Percentiles rank a stretch among this genome's conserved stretches.
Evolutionary conservation across 2,113 vertebrate genomes (phyloP).

Genomic region (Hystrix brachyura): DNA sequence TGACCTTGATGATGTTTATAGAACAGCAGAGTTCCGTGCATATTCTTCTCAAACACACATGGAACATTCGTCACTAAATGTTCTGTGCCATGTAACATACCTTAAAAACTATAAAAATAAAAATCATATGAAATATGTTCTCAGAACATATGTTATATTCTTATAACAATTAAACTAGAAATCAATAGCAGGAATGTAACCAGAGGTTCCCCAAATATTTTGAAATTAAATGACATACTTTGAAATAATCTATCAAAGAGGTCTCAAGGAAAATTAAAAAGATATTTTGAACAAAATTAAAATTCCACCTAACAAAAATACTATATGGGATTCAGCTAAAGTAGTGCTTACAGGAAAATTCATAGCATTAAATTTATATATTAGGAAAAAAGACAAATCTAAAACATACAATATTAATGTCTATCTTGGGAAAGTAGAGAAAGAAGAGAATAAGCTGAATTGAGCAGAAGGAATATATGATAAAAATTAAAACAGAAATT

Average conservation of each 20-base stretch:
- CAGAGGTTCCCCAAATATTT: background rate
- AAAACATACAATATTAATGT: background rate
- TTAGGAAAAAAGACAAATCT: background rate
- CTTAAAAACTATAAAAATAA: background rate
- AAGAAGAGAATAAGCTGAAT: background rate
- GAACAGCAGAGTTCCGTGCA: background rate
- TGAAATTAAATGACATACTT: background rate
- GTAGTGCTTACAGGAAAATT: background rate
- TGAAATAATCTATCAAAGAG: background rate
- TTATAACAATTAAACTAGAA: background rate
- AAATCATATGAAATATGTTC: background rate
- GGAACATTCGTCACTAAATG: background rate
- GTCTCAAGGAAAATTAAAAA: background rate
- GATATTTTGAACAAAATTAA: slow-evolving; percentile 44
- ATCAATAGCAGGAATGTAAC: background rate
- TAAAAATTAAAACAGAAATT: background rate
- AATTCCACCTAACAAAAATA: background rate
- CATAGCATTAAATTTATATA: background rate
- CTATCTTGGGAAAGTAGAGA: background rate
- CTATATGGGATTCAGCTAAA: background rate
- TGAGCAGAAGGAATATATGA: background rate
- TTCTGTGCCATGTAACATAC: background rate
- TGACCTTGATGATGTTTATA: background rate
- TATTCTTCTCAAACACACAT: background rate
- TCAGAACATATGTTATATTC: background rate